Evolutionary conservation across 2,797 vertebrate species (phyloP), one percentile per base, ranked within the genome.

Genomic region (Florisuga fusca): DNA sequence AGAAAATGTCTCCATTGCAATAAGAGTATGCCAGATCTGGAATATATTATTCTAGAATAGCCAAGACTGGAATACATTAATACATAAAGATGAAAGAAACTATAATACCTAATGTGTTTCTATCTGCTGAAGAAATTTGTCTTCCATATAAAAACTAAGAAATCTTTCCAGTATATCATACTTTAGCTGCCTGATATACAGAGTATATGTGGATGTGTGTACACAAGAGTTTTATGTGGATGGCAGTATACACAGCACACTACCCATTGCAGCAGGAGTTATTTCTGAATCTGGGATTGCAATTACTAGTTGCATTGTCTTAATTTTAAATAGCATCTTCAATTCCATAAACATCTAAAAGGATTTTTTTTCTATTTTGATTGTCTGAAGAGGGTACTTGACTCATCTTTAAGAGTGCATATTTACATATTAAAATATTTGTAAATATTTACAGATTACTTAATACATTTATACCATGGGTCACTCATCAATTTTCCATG

Each of bases 41-140:
- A 95, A 85, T 91, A 81, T 66, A 92, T 95, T 94, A 86, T 93
- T 91, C 38, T 38, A 58, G n/a, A 92, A 91, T 19, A 93, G 53
- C 50, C 26, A 75, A 87, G 58, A 75, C 48, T 91, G 41, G 45
- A 85, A 92, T 61, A 72, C 23, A 88, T 73, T 66, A 58, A 88
- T 87, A 51, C 29, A 64, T 66, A 72, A 86, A 84, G 90, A 91
- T 83, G 63, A 57, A 95, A 76, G 89, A 95, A 89, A 31, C 55
- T 84, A 10, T 92, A 89, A 84, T 66, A 54, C 43, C 58, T 68
- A 82, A 81, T 73, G 15, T 59, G 55, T 54, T 85, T 93, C 79
- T 81, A 17, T 69, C 81, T 88, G 20, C 43, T 72, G 55, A 69
- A 58, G 54, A 83, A 67, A 81, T 79, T 33, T 76, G 10, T 83